Conservation (phyloP, 2,888 invertebrate species). For the Pandemis heparana region DNA sequence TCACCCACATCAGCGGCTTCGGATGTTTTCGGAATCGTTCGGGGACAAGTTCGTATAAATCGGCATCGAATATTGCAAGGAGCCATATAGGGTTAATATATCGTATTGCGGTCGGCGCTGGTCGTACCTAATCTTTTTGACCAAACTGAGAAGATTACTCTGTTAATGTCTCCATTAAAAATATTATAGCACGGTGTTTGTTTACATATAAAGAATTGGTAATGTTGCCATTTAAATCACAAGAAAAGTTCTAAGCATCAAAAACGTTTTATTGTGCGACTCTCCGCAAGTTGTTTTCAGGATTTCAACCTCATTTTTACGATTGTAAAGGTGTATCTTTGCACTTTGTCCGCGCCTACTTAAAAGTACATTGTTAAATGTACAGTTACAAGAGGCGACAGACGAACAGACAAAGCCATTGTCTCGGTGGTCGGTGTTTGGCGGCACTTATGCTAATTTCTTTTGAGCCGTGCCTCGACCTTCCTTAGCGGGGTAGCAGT, state of each 20-base stretch:
- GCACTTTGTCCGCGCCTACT: constrained; percentile 61
- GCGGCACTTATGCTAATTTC: constrained; percentile 82
- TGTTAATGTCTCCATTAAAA: constrained; percentile 5
- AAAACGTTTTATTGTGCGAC: not conserved
- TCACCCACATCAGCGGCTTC: constrained; percentile 65
- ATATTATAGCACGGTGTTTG: not conserved
- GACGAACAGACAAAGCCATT: constrained; percentile 82
- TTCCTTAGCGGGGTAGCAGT: constrained; percentile 68
- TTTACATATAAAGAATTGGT: not conserved
- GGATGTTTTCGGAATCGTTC: constrained; percentile 48
- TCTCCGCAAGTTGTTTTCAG: not conserved
- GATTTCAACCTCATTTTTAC: not conserved
- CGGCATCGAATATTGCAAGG: constrained; percentile 27
- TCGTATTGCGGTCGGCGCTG: constrained; percentile 16
- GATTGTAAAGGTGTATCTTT: constrained; percentile 4
- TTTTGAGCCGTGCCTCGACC: constrained; percentile 72
- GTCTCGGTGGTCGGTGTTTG: constrained; percentile 72
- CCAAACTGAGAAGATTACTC: not conserved
- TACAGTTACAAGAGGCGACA: constrained; percentile 69
- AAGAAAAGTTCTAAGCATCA: not conserved
- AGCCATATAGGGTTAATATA: constrained; percentile 35
- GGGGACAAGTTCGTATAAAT: constrained; percentile 33
- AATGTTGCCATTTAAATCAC: not conserved
- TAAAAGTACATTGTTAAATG: constrained; percentile 67
- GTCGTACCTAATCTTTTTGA: constrained; percentile 6